A percentile compares a stretch with the other conserved stretches of the same genome.
phyloP scores from a whole-genome alignment of 2,113 vertebrate genomes.

The rat (Rattus norvegicus) region GRCr8 NC_086033.1:15095001-15095500 shows the following conservation, averaged over 20 bases:
- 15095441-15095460: not conserved
- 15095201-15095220: not conserved
- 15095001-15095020: not conserved
- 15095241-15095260: not conserved
- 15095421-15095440: not conserved
- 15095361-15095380: not conserved
- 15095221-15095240: not conserved
- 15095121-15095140: not conserved
- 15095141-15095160: not conserved
- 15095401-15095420: not conserved
- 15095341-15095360: not conserved
- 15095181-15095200: not conserved
- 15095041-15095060: constrained; percentile 40
- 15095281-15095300: not conserved
- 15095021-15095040: constrained; percentile 63
- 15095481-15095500: not conserved
- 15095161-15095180: not conserved
- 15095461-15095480: not conserved
- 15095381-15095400: not conserved
- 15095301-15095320: not conserved
- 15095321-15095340: not conserved
- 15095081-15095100: not conserved
- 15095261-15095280: not conserved
- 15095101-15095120: not conserved
- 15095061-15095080: constrained; percentile 17